A percentile compares a stretch with the other conserved stretches of the same genome.
These are phyloP conservation scores for Tetranychus truncatus DNA, from an alignment of 2,888 invertebrate species.

Conservation along the genomic window DNA sequence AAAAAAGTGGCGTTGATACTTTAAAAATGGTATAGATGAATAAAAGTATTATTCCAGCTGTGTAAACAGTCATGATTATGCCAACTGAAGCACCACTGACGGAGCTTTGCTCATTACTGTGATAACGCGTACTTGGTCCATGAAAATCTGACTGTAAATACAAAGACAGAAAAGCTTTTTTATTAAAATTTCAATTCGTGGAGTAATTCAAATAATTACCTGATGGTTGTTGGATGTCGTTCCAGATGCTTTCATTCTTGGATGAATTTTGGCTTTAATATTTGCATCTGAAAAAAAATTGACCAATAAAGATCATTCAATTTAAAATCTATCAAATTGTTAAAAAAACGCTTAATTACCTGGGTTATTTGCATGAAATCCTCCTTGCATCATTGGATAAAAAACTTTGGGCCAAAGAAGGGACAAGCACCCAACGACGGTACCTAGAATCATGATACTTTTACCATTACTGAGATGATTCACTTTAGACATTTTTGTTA, in stretches of 20 bases:
- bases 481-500: neutral
- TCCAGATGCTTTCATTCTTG: neutral
- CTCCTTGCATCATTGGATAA: constrained; percentile 55
- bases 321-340: no score
- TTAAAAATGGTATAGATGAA: constrained; percentile 86
- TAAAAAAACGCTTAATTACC: neutral
- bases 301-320: neutral
- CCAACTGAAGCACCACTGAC: constrained; percentile 27
- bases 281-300: neutral
- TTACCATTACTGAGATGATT: constrained; percentile 39
- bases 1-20: constrained; percentile 38
- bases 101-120: neutral
- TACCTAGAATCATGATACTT: constrained; percentile 66
- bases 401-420: constrained; percentile 87
- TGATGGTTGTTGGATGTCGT: neutral
- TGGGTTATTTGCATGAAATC: neutral
- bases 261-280: neutral
- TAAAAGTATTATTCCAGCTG: constrained; percentile 80
- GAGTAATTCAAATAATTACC: neutral
- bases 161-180: neutral
- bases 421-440: constrained; percentile 84
- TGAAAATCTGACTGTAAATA: neutral
- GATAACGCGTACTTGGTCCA: neutral
- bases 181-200: neutral
- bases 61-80: constrained; percentile 79